Evolutionary conservation across 2,888 invertebrate species (phyloP), one percentile per base, ranked within the genome.

Genomic region (Mythimna albipuncta): DNA sequence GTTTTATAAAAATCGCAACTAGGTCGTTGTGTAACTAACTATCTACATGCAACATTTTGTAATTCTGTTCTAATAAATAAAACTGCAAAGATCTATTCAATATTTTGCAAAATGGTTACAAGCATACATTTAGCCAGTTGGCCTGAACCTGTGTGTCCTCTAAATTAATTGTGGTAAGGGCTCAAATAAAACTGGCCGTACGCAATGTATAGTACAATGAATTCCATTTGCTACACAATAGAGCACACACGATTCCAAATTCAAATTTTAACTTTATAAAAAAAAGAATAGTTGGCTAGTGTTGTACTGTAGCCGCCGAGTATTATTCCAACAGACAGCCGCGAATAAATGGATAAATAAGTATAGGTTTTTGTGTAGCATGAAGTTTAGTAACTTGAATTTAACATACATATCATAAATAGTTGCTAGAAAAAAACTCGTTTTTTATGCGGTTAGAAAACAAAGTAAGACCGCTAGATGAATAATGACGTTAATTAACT

Each of bases 241-340:
- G 94, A 94, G 94, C 94, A 94, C 93, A 95, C 93, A 93, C 94
- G 94, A 94, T 93, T 93, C 93, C 90, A 91, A 96, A 96, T 95
- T 95, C 93, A 93, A 95, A 93, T 92, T 93, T 94, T 85, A 87
- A 85, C 77, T 82, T 90, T 87, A 91, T 92, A 92, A 93, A 91
- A 75, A 92, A 91, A 93, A 92, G 91, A 89, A 89, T 89, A 73
- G 67, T 65, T 57, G 10, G 62, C 72, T 85, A 85, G 85, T 85
- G 84, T 75, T 83, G 84, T 78, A 52, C 50, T 52, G 50, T n/a
- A 52, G 77, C 70, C 59, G 54, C 69, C 52, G 41, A 44, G 64
- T 72, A 77, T 76, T 74, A 84, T 76, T 75, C 83, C 64, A 77
- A 55, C 68, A 66, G 41, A 57, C 35, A 73, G 59, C 41, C 65